phyloP scores from a whole-genome alignment of 2,797 vertebrate genomes.

The Triplophysa bombifrons region DNA sequence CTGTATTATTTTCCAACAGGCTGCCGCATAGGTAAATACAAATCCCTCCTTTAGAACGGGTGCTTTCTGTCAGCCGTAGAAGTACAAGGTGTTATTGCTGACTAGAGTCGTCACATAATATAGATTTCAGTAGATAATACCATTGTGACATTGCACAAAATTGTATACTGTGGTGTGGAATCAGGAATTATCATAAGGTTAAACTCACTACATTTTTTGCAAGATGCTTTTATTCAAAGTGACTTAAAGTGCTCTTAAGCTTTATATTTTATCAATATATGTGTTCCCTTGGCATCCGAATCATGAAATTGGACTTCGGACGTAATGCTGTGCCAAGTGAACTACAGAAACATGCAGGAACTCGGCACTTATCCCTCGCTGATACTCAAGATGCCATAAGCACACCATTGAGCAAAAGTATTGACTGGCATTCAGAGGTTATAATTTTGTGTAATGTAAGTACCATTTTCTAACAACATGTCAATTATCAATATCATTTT shows the following conservation, averaged over 20 bases:
- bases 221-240: no score
- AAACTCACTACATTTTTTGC: no score
- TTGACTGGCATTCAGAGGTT: background rate
- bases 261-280: no score
- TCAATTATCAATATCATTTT: no score
- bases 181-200: no score
- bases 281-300: no score
- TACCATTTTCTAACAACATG: no score
- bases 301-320: no score
- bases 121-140: background rate
- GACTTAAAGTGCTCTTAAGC: no score
- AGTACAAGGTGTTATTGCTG: conserved; percentile 22
- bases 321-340: no score
- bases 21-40: background rate
- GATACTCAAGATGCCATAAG: background rate
- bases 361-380: background rate
- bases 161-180: background rate
- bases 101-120: conserved; percentile 45
- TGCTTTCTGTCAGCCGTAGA: background rate
- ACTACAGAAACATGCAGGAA: background rate
- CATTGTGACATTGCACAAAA: background rate
- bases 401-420: background rate
- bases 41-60: background rate
- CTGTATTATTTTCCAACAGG: conserved; percentile 38
- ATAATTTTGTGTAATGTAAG: background rate